A percentile compares a stretch with the other conserved stretches of the same genome.
phyloP scores from a whole-genome alignment of 2,888 invertebrate genomes.

The Aphrophora alni region DNA sequence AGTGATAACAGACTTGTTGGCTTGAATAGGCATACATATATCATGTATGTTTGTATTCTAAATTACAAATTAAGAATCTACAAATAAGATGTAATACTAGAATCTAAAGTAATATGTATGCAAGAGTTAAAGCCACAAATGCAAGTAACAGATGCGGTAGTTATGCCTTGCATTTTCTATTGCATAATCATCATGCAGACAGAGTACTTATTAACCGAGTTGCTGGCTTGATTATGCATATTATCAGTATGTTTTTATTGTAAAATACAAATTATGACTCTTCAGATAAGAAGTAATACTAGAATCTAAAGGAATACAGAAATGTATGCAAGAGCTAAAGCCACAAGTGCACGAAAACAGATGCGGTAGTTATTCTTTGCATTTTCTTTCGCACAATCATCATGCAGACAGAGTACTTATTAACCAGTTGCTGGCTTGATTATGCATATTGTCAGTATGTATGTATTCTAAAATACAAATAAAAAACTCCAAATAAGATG shows the following conservation, averaged over 20 bases:
- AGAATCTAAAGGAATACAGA: too few relatives aligned
- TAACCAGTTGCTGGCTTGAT: background rate
- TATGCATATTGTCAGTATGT: background rate
- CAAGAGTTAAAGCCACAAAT: background rate
- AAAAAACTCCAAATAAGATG: too few relatives aligned
- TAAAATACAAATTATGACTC: too few relatives aligned
- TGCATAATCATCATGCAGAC: background rate
- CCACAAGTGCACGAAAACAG: conserved; percentile 12
- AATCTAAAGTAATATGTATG: background rate
- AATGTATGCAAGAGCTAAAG: conserved; percentile 22
- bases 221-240: background rate
- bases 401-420: background rate
- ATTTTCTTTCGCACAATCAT: background rate
- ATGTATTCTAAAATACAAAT: too few relatives aligned
- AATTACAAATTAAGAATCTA: too few relatives aligned
- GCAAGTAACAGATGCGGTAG: conserved; percentile 15
- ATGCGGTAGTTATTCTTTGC: background rate
- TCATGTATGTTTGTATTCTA: too few relatives aligned
- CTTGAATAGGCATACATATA: too few relatives aligned
- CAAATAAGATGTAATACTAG: too few relatives aligned
- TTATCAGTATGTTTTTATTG: too few relatives aligned
- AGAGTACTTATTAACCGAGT: background rate
- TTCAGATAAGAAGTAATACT: too few relatives aligned
- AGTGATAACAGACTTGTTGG: too few relatives aligned
- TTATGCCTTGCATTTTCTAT: background rate